These are phyloP conservation scores for Plebejus argus DNA, from an alignment of 2,888 invertebrate genomes.

Conservation along the genomic window DNA sequence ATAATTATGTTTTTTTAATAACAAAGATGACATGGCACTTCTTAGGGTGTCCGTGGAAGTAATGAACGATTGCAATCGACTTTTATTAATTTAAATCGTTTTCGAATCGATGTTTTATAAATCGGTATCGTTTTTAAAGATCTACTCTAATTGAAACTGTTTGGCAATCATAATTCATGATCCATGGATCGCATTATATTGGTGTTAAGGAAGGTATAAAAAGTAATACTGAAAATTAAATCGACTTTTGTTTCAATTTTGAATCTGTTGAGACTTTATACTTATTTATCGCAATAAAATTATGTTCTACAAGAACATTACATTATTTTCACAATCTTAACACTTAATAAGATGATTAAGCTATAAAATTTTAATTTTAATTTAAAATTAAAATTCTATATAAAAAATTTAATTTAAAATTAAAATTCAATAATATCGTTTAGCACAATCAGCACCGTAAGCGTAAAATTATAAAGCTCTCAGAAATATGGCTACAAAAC, in stretches of 20 bases:
- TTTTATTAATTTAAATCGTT: constrained; percentile 31
- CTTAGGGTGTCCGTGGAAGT: constrained; percentile 21
- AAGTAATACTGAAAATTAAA: too few species aligned
- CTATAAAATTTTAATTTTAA: background rate
- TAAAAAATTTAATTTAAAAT: too few species aligned
- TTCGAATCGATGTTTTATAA: constrained; percentile 12
- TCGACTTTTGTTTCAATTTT: background rate
- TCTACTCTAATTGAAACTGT: constrained; percentile 33
- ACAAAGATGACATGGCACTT: constrained; percentile 72
- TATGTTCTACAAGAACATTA: background rate
- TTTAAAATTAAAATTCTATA: too few species aligned
- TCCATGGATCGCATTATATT: background rate
- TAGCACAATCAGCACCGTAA: background rate
- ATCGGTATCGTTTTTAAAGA: constrained; percentile 29
- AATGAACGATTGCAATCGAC: constrained; percentile 30
- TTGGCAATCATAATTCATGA: background rate
- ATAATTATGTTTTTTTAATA: constrained; percentile 68
- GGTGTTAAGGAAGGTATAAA: too few species aligned
- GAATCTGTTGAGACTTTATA: background rate
- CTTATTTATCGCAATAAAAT: background rate
- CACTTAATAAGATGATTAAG: background rate
- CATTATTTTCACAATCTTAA: background rate
- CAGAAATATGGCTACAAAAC: too few species aligned
- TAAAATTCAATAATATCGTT: too few species aligned
- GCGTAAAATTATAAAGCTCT: background rate